Evolutionary conservation across 2,888 invertebrate species (phyloP).

Genomic region (Chrysopilus asiliformis): DNA sequence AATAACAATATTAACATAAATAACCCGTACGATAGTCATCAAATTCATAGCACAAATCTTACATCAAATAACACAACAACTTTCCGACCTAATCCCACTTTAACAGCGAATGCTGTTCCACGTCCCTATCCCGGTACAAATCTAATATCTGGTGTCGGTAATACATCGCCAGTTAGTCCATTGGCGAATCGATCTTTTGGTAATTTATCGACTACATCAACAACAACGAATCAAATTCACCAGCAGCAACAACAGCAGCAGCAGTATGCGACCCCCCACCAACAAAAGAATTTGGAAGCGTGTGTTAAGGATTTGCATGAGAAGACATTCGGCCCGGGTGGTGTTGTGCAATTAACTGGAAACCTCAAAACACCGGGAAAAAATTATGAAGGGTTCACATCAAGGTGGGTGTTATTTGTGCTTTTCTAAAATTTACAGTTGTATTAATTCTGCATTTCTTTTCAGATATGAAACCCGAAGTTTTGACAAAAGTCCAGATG

Average conservation of each 20-base stretch:
- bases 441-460: conserved; percentile 1
- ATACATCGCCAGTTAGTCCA: conserved; percentile 12
- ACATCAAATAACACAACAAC: conserved; percentile 5
- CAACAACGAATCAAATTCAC: conserved; percentile 15
- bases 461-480: conserved; percentile 35
- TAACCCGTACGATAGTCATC: conserved; percentile 3
- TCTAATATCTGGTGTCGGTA: conserved; percentile 24
- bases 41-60: neutral
- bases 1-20: conserved; percentile 9
- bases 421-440: neutral
- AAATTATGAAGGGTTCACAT: conserved; percentile 52
- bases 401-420: conserved; percentile 39
- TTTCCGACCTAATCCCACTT: conserved; percentile 33
- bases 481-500: conserved; percentile 28
- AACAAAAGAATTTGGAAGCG: conserved; percentile 28
- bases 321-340: conserved; percentile 35
- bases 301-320: conserved; percentile 36
- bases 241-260: conserved; percentile 9
- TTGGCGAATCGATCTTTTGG: conserved; percentile 13
- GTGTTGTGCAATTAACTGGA: conserved; percentile 27
- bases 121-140: conserved; percentile 35
- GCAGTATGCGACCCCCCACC: conserved; percentile 11
- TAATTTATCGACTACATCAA: conserved; percentile 7
- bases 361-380: conserved; percentile 30
- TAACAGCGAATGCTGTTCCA: conserved; percentile 36